Conservation (phyloP, 2,888 invertebrate genomes). For the Melanostoma scalare region DNA sequence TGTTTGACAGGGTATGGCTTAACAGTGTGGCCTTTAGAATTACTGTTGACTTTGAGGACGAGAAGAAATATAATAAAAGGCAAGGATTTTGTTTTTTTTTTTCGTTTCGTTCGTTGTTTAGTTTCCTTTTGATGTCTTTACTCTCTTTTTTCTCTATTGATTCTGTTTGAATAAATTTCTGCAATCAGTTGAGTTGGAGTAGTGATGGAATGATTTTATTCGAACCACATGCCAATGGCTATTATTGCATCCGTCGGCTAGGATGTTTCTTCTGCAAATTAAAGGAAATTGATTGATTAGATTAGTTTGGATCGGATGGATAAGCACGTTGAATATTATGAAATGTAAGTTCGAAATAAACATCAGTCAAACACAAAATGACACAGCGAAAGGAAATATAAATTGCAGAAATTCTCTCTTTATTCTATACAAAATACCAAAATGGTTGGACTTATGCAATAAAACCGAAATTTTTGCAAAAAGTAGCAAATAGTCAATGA, state of each 20-base stretch:
- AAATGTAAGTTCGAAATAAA: background rate
- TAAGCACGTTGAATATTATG: background rate
- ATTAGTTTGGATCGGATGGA: slow-evolving; percentile 25
- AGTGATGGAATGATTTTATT: slow-evolving; percentile 65
- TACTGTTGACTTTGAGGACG: slow-evolving; percentile 38
- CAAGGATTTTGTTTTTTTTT: slow-evolving; percentile 7
- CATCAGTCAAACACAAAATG: too few relatives aligned
- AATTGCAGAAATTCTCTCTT: too few relatives aligned
- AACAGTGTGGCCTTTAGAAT: slow-evolving; percentile 23
- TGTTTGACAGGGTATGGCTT: slow-evolving; percentile 55
- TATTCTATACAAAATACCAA: too few relatives aligned
- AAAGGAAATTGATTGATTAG: slow-evolving; percentile 62
- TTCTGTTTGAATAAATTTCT: slow-evolving; percentile 56
- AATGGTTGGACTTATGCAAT: too few relatives aligned
- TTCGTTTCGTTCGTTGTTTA: slow-evolving; percentile 15
- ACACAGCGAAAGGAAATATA: too few relatives aligned
- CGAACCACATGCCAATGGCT: slow-evolving; percentile 66
- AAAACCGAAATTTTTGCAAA: too few relatives aligned
- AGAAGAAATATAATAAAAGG: slow-evolving; percentile 22
- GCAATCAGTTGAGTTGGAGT: slow-evolving; percentile 51
- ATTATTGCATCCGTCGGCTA: slow-evolving; percentile 56
- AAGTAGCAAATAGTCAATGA: too few relatives aligned
- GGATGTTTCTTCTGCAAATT: slow-evolving; percentile 64
- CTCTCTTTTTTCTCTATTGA: slow-evolving; percentile 27
- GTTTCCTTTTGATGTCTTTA: slow-evolving; percentile 23